Evolutionary conservation across 2,888 invertebrate genomes (phyloP).

Genomic region (Nebria salina): DNA sequence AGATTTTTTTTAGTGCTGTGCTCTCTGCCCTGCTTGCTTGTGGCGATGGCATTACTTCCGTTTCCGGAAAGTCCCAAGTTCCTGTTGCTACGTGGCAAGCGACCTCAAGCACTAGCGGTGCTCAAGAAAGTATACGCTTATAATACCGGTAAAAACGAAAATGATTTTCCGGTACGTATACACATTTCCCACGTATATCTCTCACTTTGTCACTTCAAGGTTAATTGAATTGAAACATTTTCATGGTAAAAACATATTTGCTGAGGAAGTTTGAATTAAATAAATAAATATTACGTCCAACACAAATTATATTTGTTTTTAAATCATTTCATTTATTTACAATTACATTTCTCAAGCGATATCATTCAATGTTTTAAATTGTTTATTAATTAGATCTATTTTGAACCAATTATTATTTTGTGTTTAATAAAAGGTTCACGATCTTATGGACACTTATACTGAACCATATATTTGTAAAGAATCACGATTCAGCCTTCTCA

Average conservation of each 20-base stretch:
- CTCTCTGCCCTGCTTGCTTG: slow-evolving; percentile 49
- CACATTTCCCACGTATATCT: neutral
- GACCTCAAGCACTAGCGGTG: slow-evolving; percentile 49
- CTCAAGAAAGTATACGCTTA: slow-evolving; percentile 51
- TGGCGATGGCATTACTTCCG: slow-evolving; percentile 48
- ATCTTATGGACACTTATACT: slow-evolving; percentile 28
- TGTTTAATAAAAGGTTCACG: neutral
- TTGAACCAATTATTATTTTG: neutral
- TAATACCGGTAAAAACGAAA: slow-evolving; percentile 51
- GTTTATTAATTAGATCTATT: no score
- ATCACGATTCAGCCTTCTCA: slow-evolving; percentile 32
- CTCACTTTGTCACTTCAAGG: slow-evolving; percentile 1
- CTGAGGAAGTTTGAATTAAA: no score
- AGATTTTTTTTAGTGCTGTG: slow-evolving; percentile 50
- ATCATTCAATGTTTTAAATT: no score
- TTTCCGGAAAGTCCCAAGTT: slow-evolving; percentile 54
- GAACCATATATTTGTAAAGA: slow-evolving; percentile 24
- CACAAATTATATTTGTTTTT: neutral
- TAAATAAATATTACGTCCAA: no score
- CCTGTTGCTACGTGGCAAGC: slow-evolving; percentile 49
- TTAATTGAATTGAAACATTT: slow-evolving; percentile 2
- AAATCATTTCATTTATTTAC: neutral
- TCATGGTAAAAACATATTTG: neutral
- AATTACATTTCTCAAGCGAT: no score
- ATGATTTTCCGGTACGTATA: slow-evolving; percentile 51